These are phyloP conservation scores for Erpetoichthys calabaricus DNA, from an alignment of 2,797 vertebrate genomes.

Conservation along the genomic window DNA sequence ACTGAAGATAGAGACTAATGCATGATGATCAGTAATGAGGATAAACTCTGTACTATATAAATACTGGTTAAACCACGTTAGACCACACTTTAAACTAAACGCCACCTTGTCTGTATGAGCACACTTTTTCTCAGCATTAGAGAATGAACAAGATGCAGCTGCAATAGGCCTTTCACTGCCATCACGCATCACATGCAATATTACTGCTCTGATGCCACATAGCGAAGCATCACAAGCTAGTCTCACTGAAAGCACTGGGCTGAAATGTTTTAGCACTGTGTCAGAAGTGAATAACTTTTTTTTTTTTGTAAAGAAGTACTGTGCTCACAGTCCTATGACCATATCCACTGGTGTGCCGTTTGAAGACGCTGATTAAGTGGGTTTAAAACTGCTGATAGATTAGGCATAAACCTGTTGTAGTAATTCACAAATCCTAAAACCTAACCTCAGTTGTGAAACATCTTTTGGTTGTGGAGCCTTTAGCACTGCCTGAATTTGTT, in stretches of 20 bases:
- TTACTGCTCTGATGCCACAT: too few species aligned
- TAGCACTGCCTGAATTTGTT: too few species aligned
- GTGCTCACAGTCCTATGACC: not conserved
- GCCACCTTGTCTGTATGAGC: not conserved
- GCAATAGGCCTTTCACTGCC: not conserved
- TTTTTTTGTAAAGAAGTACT: too few species aligned
- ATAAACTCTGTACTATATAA: not conserved
- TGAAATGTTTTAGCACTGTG: not conserved
- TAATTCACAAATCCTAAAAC: too few species aligned
- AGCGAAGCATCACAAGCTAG: not conserved
- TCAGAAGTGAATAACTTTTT: not conserved
- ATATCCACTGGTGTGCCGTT: not conserved
- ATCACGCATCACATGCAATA: too few species aligned
- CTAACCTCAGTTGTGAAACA: too few species aligned
- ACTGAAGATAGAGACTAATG: not conserved
- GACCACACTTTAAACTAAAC: not conserved
- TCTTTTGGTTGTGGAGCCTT: not conserved
- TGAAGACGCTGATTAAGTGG: not conserved
- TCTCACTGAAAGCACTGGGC: not conserved
- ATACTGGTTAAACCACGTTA: not conserved
- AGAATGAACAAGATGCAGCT: not conserved
- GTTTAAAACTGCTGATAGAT: not conserved
- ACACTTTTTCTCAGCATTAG: not conserved
- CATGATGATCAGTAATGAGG: not conserved
- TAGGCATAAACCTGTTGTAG: not conserved